Percentiles rank a stretch among this genome's conserved stretches.
These are phyloP conservation scores for Blastomussa wellsi DNA, from an alignment of 92 coral and sea anemone species.

Conservation along the genomic window DNA sequence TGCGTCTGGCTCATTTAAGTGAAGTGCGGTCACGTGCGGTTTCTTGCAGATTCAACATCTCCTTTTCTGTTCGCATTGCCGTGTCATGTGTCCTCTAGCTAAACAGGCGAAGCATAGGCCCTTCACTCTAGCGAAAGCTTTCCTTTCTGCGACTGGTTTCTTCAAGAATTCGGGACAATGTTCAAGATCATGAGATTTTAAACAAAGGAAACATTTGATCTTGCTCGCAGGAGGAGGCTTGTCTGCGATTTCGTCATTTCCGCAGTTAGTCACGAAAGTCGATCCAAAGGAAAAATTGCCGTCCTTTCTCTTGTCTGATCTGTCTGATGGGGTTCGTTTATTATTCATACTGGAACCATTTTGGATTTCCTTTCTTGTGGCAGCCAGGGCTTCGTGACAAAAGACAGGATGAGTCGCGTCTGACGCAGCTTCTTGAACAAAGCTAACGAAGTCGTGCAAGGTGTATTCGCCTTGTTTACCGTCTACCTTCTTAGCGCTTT, in stretches of 20 bases:
- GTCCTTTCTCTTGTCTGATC: constrained; percentile 15
- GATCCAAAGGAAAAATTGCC: not conserved
- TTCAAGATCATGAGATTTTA: constrained; percentile 25
- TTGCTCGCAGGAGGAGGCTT: not conserved
- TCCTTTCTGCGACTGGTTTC: constrained; percentile 52
- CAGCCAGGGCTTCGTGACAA: constrained; percentile 56
- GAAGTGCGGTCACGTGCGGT: constrained; percentile 66
- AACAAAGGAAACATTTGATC: constrained; percentile 21
- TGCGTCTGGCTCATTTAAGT: not conserved
- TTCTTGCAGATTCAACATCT: constrained; percentile 63
- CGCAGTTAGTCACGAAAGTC: not conserved
- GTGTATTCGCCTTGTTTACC: constrained; percentile 56
- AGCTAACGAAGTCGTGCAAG: constrained; percentile 64
- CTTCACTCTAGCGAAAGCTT: constrained; percentile 36
- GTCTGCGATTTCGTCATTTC: not conserved
- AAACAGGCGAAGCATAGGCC: constrained; percentile 65
- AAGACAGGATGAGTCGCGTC: constrained; percentile 76
- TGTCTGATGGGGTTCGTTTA: constrained; percentile 2
- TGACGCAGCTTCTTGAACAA: constrained; percentile 50
- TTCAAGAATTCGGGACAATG: constrained; percentile 53
- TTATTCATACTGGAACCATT: not conserved
- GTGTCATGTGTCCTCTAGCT: constrained; percentile 46
- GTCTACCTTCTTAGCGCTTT: constrained; percentile 69
- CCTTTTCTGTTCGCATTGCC: constrained; percentile 44
- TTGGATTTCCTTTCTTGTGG: constrained; percentile 52